Base-by-base conservation (phyloP, 2,797 vertebrate genomes). In the Synanceia verrucosa region DNA sequence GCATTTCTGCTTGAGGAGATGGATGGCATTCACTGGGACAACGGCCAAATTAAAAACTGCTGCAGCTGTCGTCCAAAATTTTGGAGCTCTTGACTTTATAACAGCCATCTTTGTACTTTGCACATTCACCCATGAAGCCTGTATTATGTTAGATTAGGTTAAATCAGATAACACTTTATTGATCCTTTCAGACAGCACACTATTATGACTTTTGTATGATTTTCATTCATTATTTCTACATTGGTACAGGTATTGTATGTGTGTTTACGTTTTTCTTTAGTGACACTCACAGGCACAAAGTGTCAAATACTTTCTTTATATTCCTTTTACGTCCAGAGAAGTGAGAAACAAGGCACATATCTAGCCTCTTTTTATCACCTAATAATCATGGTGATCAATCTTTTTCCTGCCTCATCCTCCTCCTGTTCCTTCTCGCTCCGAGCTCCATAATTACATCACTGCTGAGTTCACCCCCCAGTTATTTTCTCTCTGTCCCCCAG, bases 361-460 rank as follows among this genome's bases (percentile, higher is more conserved):
- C 19, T 63, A 18, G 16, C 11, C 50, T 58, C 1, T 53, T 73
- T 88, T 77, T 80, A 79, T 58, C 26, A 46, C 57, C 56, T 44
- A 58, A n/a, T 82, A 78, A 79, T 83, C 70, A 55, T 62, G 47
- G 67, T 61, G 55, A 82, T 85, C 44, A 73, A 73, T 83, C 60
- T 64, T 31, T 65, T 41, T 53, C 43, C n/a, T 57, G 36, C 52
- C 59, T 64, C n/a, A n/a, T n/a, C n/a, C n/a, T n/a, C n/a, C 69
- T 70, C 65, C 74, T 43, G 14, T 72, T 72, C 65, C 67, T 48
- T 52, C 52, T 68, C 34, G 56, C 67, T 34, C 37, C 59, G 48
- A 79, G 84, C 68, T 65, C 68, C 68, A 23, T 78, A 67, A 81
- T 88, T 81, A 68, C 76, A 74, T 86, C 86, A 83, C 48, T 28